Evolutionary conservation across 2,797 vertebrate genomes (phyloP).

Genomic region (Orestias chungarensis): DNA sequence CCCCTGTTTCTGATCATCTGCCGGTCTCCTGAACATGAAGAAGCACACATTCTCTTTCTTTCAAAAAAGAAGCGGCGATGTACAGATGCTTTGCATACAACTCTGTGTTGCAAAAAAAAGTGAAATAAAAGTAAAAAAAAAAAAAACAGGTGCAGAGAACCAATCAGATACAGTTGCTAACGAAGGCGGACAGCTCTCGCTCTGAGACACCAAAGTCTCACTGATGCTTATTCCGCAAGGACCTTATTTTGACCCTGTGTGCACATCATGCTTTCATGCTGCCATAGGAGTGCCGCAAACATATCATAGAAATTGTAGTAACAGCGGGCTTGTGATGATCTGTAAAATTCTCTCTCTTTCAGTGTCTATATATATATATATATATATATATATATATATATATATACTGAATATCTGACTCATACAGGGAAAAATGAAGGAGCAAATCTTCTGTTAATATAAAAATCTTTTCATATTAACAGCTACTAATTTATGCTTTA

Average conservation of each 20-base stretch:
- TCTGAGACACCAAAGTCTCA: conserved; percentile 46
- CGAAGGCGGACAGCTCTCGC: conserved; percentile 27
- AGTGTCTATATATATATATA: too few species aligned
- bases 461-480: too few species aligned
- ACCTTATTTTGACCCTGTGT: conserved; percentile 32
- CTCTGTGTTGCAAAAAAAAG: conserved; percentile 45
- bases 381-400: conserved; percentile 9
- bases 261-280: conserved; percentile 49
- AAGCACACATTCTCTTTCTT: conserved; percentile 63
- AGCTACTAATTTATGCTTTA: neutral
- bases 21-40: conserved; percentile 82
- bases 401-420: conserved; percentile 53
- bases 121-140: neutral
- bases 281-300: conserved; percentile 41
- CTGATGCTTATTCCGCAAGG: conserved; percentile 52
- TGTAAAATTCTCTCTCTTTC: conserved; percentile 47
- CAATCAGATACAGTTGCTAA: conserved; percentile 30
- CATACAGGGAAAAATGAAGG: conserved; percentile 81
- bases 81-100: conserved; percentile 61
- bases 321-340: conserved; percentile 47
- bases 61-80: conserved; percentile 59
- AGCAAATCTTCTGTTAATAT: conserved; percentile 67
- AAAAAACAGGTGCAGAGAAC: conserved; percentile 4
- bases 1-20: conserved; percentile 70
- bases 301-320: conserved; percentile 44